Percentiles rank a stretch among this genome's conserved stretches.
phyloP scores from a whole-genome alignment of 2,888 invertebrate species.

The Sarcophaga caerulescens region DNA sequence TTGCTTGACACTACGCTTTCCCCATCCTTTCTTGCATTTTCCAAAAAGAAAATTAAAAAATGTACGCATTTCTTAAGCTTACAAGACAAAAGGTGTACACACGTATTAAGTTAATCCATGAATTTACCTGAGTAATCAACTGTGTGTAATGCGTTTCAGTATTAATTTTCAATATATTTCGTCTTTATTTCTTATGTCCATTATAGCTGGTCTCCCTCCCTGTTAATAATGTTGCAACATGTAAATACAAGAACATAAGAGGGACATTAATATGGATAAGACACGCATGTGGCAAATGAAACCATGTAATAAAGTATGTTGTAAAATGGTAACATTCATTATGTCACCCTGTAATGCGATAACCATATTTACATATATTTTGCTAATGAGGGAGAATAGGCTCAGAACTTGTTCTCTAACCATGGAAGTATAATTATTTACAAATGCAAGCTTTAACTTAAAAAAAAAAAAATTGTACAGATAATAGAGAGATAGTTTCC shows the following conservation, averaged over 20 bases:
- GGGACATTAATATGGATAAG: neutral
- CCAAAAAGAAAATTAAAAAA: neutral
- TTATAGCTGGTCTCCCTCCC: neutral
- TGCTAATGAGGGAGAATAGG: neutral
- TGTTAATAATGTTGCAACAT: too few species aligned
- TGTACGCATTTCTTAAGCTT: too few species aligned
- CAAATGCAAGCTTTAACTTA: too few species aligned
- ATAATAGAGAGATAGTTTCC: too few species aligned
- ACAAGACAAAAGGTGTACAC: neutral
- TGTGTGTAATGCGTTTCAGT: constrained; percentile 56
- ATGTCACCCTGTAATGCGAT: constrained; percentile 1
- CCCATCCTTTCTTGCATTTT: neutral
- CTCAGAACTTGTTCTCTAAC: neutral
- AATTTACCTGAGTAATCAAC: constrained; percentile 52
- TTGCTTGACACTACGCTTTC: too few species aligned
- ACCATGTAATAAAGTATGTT: neutral
- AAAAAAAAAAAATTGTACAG: too few species aligned
- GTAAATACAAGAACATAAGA: neutral
- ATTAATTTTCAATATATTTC: constrained; percentile 48
- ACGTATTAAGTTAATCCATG: neutral
- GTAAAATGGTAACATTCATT: neutral
- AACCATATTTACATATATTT: neutral
- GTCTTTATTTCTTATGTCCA: neutral
- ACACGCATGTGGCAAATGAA: neutral
- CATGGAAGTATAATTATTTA: too few species aligned